These are phyloP conservation scores for Clupea harengus DNA, from an alignment of 2,113 vertebrate genomes.

Conservation along the genomic window DNA sequence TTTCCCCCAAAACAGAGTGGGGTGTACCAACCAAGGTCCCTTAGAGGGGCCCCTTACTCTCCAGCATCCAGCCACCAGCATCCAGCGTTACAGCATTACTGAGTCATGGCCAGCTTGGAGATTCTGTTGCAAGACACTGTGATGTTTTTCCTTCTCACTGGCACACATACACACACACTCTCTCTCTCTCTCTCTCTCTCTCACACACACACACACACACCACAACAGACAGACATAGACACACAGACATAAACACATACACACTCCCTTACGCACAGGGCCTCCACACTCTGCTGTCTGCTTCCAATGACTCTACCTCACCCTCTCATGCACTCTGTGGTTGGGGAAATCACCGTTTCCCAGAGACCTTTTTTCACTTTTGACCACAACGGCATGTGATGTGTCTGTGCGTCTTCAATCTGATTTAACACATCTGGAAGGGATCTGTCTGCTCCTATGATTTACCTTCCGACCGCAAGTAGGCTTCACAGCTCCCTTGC, in stretches of 20 bases:
- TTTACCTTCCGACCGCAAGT: conserved; percentile 58
- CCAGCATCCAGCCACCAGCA: neutral
- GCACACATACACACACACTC: neutral
- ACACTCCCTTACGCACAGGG: conserved; percentile 16
- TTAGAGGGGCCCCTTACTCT: neutral
- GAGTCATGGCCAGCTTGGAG: neutral
- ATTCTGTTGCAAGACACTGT: neutral
- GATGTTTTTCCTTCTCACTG: neutral
- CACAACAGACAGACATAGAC: conserved; percentile 10
- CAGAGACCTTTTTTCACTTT: conserved; percentile 60
- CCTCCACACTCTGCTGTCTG: conserved; percentile 49
- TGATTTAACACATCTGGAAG: conserved; percentile 72
- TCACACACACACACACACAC: neutral
- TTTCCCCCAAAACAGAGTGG: neutral
- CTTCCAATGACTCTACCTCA: conserved; percentile 72
- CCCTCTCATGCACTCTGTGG: conserved; percentile 74
- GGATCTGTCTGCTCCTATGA: conserved; percentile 63
- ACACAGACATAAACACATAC: conserved; percentile 18
- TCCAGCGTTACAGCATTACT: neutral
- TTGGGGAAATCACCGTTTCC: conserved; percentile 78
- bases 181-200: conserved; percentile 5
- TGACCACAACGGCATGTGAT: conserved; percentile 12
- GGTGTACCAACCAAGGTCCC: neutral
- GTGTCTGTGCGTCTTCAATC: conserved; percentile 50
- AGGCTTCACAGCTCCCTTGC: neutral